These are phyloP conservation scores for Drepana falcataria DNA, from an alignment of 2,888 invertebrate species.

Conservation along the genomic window DNA sequence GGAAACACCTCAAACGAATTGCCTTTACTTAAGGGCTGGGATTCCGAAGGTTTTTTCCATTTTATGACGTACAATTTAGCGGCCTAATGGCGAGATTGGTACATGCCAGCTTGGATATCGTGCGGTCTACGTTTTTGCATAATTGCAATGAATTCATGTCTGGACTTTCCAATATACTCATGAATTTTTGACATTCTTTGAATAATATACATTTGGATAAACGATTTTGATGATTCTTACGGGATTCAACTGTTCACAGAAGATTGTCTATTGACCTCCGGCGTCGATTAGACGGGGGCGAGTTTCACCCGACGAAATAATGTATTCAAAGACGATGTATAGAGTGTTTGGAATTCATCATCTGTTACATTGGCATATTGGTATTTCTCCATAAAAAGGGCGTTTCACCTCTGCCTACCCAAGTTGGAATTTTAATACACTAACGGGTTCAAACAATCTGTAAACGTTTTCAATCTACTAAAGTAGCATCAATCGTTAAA, in stretches of 20 bases:
- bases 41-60: conserved; percentile 55
- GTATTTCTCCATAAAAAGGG: no score
- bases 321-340: no score
- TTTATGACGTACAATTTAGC: conserved; percentile 60
- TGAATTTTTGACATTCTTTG: not conserved
- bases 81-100: conserved; percentile 51
- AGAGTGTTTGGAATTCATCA: no score
- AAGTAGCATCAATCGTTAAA: conserved; percentile 24
- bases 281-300: no score
- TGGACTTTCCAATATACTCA: conserved; percentile 14
- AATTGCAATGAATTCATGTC: conserved; percentile 20
- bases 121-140: conserved; percentile 41
- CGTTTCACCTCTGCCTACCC: no score
- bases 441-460: not conserved
- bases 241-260: no score
- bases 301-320: no score
- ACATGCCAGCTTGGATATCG: conserved; percentile 32
- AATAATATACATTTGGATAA: not conserved
- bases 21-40: conserved; percentile 12
- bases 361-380: no score
- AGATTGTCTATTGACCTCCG: no score
- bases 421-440: no score
- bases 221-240: no score
- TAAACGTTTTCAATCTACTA: not conserved
- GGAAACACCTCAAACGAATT: not conserved